Percentiles rank a stretch among this genome's conserved stretches.
Conservation (phyloP, 2,113 vertebrate species). For the Rhagologus leucostigma region DNA sequence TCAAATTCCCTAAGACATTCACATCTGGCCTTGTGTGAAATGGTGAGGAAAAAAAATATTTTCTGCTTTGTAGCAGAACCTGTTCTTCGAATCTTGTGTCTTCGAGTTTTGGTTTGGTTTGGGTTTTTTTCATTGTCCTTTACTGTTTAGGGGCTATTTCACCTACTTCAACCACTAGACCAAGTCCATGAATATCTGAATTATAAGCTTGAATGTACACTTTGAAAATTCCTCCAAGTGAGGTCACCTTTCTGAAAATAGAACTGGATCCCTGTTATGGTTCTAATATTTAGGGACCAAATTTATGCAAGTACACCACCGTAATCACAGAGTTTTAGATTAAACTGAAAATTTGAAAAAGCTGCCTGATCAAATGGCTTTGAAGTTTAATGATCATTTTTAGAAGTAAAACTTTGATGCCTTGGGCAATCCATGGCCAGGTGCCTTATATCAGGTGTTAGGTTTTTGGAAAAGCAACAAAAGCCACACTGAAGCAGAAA, state of each 20-base stretch:
- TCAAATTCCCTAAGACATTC: neutral
- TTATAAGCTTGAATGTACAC: neutral
- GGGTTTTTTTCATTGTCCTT: neutral
- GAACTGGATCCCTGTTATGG: neutral
- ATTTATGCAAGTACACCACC: neutral
- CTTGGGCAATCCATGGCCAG: neutral
- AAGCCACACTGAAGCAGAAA: neutral
- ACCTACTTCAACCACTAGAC: neutral
- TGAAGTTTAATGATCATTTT: neutral
- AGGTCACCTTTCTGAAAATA: neutral
- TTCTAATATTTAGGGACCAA: neutral
- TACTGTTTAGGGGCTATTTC: neutral
- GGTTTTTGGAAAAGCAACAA: neutral
- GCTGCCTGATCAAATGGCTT: neutral
- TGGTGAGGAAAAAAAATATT: neutral
- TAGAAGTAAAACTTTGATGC: neutral
- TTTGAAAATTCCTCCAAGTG: accelerated
- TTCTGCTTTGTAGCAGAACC: neutral
- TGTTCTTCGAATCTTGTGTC: neutral
- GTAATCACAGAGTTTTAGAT: neutral
- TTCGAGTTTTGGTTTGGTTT: neutral
- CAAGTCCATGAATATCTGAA: neutral
- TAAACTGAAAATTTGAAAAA: neutral
- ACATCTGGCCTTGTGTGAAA: neutral
- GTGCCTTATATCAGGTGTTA: neutral